phyloP scores from a whole-genome alignment of 2,113 vertebrate genomes.

The Picathartes gymnocephalus region DNA sequence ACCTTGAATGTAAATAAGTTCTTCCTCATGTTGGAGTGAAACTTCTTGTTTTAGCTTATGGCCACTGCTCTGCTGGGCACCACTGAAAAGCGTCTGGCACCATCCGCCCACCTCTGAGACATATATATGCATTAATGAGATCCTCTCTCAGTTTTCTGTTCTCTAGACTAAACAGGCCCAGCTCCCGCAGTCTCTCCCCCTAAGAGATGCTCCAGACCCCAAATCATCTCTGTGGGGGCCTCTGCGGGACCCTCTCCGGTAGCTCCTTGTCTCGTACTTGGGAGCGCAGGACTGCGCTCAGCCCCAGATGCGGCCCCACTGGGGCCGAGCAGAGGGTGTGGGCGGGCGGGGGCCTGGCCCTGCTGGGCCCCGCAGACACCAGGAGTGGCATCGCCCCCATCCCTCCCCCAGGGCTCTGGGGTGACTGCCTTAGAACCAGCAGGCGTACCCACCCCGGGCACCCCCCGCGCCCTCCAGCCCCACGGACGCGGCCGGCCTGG shows the following conservation, averaged over 20 bases:
- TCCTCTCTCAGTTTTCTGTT: background rate
- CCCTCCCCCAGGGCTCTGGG: background rate
- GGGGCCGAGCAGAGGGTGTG: background rate
- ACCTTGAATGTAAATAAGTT: background rate
- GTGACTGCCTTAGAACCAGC: background rate
- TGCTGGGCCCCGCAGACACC: background rate
- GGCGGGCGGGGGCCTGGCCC: too few relatives aligned
- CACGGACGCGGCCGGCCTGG: fast-evolving
- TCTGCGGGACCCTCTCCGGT: background rate
- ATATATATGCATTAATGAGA: background rate
- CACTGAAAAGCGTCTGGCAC: background rate
- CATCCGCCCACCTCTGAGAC: background rate
- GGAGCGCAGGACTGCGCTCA: background rate
- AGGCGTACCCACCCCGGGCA: background rate
- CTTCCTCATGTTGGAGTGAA: background rate
- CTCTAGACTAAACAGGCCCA: background rate
- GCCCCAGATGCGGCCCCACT: background rate
- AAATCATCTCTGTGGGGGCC: background rate
- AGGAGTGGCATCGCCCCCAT: background rate
- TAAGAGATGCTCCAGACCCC: background rate
- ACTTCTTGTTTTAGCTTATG: background rate
- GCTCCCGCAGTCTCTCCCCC: background rate
- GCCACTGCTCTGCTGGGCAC: background rate
- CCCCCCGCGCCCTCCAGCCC: background rate
- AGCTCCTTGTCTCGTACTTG: background rate